These are phyloP conservation scores for Helobdella robusta DNA, from an alignment of 2,888 invertebrate species.

Conservation along the genomic window DNA sequence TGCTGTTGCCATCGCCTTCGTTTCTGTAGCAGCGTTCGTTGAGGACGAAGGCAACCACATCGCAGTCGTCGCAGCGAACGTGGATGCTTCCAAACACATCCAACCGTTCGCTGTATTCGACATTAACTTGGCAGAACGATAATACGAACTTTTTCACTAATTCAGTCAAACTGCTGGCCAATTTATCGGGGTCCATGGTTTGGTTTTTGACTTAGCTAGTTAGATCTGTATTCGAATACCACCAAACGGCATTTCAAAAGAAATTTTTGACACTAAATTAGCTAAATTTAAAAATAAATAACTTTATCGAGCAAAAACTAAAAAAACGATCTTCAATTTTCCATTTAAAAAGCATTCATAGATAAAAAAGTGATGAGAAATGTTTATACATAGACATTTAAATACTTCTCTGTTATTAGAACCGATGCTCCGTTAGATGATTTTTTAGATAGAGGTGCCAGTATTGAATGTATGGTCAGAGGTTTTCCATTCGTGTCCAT, in stretches of 20 bases:
- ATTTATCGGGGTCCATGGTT: neutral
- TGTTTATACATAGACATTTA: too few species aligned
- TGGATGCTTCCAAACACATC: constrained; percentile 29
- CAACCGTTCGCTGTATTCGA: constrained; percentile 15
- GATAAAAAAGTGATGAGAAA: neutral
- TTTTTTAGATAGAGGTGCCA: too few species aligned
- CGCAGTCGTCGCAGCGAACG: constrained; percentile 26
- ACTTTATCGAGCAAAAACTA: too few species aligned
- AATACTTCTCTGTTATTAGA: too few species aligned
- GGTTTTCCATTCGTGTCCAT: too few species aligned
- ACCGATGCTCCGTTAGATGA: too few species aligned
- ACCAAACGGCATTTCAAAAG: too few species aligned
- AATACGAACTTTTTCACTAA: constrained; percentile 28
- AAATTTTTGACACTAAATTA: too few species aligned
- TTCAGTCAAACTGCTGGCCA: constrained; percentile 22
- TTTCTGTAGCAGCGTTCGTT: constrained; percentile 26
- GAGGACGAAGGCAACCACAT: constrained; percentile 28
- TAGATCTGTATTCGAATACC: too few species aligned
- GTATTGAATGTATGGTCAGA: too few species aligned
- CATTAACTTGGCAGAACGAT: constrained; percentile 28
- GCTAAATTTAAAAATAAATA: too few species aligned
- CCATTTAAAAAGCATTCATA: neutral
- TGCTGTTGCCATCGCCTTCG: neutral
- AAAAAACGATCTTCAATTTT: neutral
- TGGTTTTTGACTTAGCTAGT: too few species aligned